Percentiles rank a stretch among this genome's conserved stretches.
Evolutionary conservation across 92 coral and sea anemone species (phyloP).

Genomic region (Phenganax subtilis): DNA sequence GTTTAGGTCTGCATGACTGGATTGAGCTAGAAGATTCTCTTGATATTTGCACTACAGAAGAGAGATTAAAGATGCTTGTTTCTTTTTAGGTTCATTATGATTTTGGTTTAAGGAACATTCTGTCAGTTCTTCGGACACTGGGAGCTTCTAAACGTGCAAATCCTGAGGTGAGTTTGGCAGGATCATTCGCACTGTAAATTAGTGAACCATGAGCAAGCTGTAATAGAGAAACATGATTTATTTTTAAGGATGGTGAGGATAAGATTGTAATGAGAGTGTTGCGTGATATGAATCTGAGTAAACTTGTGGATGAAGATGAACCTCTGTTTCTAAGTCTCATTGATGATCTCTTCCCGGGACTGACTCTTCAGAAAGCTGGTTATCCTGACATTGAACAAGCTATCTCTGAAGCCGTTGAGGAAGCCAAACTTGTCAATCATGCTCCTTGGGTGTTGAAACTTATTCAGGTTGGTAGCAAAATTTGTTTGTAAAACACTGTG

Average conservation of each 20-base stretch:
- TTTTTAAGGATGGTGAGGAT: constrained; percentile 84
- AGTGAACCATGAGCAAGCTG: too few relatives aligned
- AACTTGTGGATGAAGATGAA: constrained; percentile 95
- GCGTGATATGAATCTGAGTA: constrained; percentile 99
- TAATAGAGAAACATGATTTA: too few relatives aligned
- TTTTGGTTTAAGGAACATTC: constrained; percentile 93
- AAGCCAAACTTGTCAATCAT: constrained; percentile 94
- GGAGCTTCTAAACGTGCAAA: constrained; percentile 91
- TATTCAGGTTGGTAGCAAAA: constrained; percentile 63
- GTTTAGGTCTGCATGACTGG: too few relatives aligned
- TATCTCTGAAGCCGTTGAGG: constrained; percentile 85
- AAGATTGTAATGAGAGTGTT: constrained; percentile 96
- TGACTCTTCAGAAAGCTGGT: constrained; percentile 93
- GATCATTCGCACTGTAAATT: not conserved
- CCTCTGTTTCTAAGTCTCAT: constrained; percentile 93
- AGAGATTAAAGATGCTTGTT: not conserved
- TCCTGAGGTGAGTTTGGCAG: constrained; percentile 65
- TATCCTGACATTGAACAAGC: constrained; percentile 99
- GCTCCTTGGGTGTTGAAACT: constrained; percentile 95
- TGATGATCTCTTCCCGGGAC: constrained; percentile 98
- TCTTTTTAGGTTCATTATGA: constrained; percentile 81
- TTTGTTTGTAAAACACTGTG: not conserved
- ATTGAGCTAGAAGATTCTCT: too few relatives aligned
- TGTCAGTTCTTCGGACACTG: constrained; percentile 90
- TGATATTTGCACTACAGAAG: not conserved